These are phyloP conservation scores for Redunca redunca DNA, from an alignment of 2,113 vertebrate species.

Conservation along the genomic window DNA sequence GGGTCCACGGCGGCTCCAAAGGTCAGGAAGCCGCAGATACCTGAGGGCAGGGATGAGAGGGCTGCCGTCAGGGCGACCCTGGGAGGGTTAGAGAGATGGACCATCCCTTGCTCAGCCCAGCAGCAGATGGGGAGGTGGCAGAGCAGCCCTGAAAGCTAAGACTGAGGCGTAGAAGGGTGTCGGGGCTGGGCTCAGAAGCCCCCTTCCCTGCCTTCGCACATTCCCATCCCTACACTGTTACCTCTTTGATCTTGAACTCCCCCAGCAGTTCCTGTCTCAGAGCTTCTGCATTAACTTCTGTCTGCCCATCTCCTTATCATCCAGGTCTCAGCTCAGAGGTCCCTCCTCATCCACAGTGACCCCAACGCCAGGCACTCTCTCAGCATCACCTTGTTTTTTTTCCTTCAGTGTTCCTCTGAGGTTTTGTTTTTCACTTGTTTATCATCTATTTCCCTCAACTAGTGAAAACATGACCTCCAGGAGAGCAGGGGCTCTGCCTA, in stretches of 20 bases:
- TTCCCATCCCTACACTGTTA: rapidly evolving
- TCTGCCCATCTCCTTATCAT: neutral
- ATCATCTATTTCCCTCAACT: neutral
- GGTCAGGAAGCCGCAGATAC: constrained; percentile 94
- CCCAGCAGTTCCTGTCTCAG: neutral
- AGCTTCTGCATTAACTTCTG: neutral
- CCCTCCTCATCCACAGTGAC: neutral
- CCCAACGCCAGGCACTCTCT: rapidly evolving
- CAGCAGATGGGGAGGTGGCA: neutral
- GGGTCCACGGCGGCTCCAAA: constrained; percentile 91
- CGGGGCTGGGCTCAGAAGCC: neutral
- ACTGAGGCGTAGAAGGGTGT: neutral
- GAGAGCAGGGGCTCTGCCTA: neutral
- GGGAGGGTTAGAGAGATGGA: neutral
- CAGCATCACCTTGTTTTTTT: neutral
- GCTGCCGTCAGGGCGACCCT: neutral
- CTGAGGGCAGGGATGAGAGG: constrained; percentile 69
- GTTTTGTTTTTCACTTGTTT: neutral
- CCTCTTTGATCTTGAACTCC: neutral
- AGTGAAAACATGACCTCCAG: neutral
- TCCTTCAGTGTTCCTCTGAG: neutral
- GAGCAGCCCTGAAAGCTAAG: neutral
- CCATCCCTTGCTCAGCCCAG: rapidly evolving
- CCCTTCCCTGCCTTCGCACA: neutral
- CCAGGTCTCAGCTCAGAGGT: neutral